Evolutionary conservation across 1,140 invertebrate species (phyloP).

Genomic region (Lerema accius): DNA sequence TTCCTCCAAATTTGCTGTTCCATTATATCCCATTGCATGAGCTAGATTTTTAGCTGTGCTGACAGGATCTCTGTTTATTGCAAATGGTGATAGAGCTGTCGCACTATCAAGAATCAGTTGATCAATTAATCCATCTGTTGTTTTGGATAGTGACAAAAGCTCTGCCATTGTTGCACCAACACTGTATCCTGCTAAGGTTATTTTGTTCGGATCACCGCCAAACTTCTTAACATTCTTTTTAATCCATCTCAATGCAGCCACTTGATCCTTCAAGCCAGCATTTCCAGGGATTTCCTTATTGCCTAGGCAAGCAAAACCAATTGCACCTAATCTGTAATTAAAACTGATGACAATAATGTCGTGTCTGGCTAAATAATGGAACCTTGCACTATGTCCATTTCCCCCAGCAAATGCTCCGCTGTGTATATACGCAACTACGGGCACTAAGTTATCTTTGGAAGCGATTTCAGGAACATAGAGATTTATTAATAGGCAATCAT

Average conservation of each 20-base stretch:
- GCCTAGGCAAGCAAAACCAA: slow-evolving; percentile 84
- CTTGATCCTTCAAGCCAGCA: slow-evolving; percentile 85
- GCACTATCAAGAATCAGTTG: slow-evolving; percentile 75
- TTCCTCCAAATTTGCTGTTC: slow-evolving; percentile 57
- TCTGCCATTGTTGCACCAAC: slow-evolving; percentile 79
- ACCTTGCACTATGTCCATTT: slow-evolving; percentile 65
- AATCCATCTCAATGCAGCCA: slow-evolving; percentile 81
- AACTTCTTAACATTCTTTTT: slow-evolving; percentile 85
- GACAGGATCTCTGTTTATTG: slow-evolving; percentile 68
- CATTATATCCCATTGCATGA: slow-evolving; percentile 61
- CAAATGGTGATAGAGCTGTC: slow-evolving; percentile 64
- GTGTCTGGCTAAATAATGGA: slow-evolving; percentile 57
- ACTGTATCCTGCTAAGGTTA: slow-evolving; percentile 85
- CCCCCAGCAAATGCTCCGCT: slow-evolving; percentile 72
- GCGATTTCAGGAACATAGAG: slow-evolving; percentile 60
- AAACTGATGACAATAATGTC: slow-evolving; percentile 66
- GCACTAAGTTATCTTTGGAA: slow-evolving; percentile 58
- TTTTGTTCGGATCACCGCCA: slow-evolving; percentile 85
- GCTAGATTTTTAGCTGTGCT: slow-evolving; percentile 68
- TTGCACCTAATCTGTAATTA: slow-evolving; percentile 71
- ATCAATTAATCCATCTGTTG: slow-evolving; percentile 62
- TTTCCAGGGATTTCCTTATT: slow-evolving; percentile 84
- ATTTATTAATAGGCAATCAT: slow-evolving; percentile 66
- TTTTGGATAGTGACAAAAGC: slow-evolving; percentile 57
- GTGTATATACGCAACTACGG: slow-evolving; percentile 71